phyloP scores from a whole-genome alignment of 2,888 invertebrate species.

The Muscina levida region DNA sequence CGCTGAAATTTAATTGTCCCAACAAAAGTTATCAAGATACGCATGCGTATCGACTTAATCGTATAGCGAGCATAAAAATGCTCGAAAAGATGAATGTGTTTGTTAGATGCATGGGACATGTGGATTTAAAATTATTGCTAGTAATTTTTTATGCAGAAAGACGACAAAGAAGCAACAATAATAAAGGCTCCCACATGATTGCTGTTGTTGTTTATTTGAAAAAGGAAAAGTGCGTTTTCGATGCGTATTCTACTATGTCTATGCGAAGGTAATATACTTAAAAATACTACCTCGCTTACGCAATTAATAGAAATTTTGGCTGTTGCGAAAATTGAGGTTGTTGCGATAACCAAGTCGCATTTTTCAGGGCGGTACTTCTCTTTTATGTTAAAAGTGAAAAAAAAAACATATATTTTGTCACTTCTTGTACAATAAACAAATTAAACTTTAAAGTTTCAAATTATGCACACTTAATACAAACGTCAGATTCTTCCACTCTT shows the following conservation, averaged over 20 bases:
- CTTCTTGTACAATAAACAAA: too few relatives aligned
- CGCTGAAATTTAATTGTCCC: too few relatives aligned
- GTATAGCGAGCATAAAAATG: neutral
- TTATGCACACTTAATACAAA: too few relatives aligned
- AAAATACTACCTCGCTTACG: too few relatives aligned
- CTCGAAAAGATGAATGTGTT: slow-evolving; percentile 15
- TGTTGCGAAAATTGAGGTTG: too few relatives aligned
- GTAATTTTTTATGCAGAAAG: neutral
- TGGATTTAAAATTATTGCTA: slow-evolving; percentile 26
- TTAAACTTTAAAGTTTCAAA: too few relatives aligned
- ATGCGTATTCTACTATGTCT: neutral
- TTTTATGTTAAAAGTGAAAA: too few relatives aligned
- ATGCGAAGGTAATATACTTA: too few relatives aligned
- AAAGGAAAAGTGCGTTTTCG: slow-evolving; percentile 39
- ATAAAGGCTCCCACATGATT: neutral
- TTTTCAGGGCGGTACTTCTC: slow-evolving; percentile 1
- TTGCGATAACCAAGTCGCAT: too few relatives aligned
- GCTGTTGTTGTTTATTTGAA: slow-evolving; percentile 18
- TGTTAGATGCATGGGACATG: neutral
- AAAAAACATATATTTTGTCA: slow-evolving; percentile 4
- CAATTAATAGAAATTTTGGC: too few relatives aligned
- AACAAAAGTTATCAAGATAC: slow-evolving; percentile 7
- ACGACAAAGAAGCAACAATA: slow-evolving; percentile 9
- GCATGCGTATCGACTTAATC: slow-evolving; percentile 15
- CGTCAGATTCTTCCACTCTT: too few relatives aligned